Evolutionary conservation across 2,888 invertebrate genomes (phyloP).

Genomic region (Poecilobothrus nobilitatus): DNA sequence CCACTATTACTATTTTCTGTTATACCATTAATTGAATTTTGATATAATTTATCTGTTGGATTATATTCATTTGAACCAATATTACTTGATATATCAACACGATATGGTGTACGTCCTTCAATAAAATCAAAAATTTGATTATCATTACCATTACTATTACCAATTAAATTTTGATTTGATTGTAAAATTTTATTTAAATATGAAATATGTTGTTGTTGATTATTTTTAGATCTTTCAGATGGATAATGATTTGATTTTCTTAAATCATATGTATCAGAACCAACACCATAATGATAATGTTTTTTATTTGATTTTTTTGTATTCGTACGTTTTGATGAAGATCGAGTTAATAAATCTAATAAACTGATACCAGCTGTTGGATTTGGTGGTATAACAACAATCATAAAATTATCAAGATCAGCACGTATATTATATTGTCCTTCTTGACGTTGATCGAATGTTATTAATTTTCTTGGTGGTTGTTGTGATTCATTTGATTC

Average conservation of each 20-base stretch:
- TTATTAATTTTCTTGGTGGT: constrained; percentile 30
- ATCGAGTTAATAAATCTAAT: constrained; percentile 34
- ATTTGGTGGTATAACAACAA: constrained; percentile 55
- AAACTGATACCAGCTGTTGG: constrained; percentile 33
- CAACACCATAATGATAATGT: constrained; percentile 13
- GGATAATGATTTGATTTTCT: constrained; percentile 18
- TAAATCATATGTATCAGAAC: neutral
- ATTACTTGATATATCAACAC: constrained; percentile 51
- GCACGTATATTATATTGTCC: constrained; percentile 66
- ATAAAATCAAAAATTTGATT: constrained; percentile 4
- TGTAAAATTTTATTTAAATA: constrained; percentile 8
- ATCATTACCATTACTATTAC: constrained; percentile 9
- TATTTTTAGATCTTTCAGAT: constrained; percentile 24
- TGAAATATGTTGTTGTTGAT: constrained; percentile 24
- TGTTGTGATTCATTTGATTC: constrained; percentile 20
- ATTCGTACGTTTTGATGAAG: constrained; percentile 29
- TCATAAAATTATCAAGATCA: constrained; percentile 64
- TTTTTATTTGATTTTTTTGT: constrained; percentile 23
- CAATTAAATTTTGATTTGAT: neutral
- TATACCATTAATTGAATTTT: constrained; percentile 11
- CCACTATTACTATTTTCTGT: constrained; percentile 20
- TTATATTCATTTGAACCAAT: constrained; percentile 25
- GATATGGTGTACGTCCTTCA: constrained; percentile 52
- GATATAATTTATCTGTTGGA: constrained; percentile 18
- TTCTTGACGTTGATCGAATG: constrained; percentile 61